These are phyloP conservation scores for Bimastos eiseni DNA, from an alignment of 2,888 invertebrate species.

Conservation along the genomic window DNA sequence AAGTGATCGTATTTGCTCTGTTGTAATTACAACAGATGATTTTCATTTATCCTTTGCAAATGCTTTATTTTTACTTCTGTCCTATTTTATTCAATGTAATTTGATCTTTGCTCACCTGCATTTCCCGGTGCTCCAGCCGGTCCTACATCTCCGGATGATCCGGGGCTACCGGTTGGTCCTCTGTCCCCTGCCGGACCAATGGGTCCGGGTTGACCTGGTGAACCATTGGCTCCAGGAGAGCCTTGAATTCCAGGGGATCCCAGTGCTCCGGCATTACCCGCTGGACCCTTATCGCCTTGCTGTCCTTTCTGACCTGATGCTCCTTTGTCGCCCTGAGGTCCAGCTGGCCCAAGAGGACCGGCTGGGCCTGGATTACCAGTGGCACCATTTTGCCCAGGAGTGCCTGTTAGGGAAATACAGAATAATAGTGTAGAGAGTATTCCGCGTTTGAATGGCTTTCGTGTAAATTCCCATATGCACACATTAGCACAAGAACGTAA, in stretches of 20 bases:
- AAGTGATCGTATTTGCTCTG: background rate
- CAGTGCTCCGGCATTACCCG: constrained; percentile 34
- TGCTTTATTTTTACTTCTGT: background rate
- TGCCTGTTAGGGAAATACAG: background rate
- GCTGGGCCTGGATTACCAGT: constrained; percentile 18
- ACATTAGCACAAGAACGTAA: background rate
- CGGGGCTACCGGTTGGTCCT: constrained; percentile 32
- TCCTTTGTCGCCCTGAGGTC: constrained; percentile 33
- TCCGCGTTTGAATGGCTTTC: no score
- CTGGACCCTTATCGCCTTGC: constrained; percentile 30
- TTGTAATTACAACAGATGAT: background rate
- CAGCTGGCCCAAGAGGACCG: constrained; percentile 35
- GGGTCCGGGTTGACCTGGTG: constrained; percentile 33
- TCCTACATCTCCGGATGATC: constrained; percentile 30
- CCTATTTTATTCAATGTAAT: background rate
- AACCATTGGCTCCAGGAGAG: constrained; percentile 34
- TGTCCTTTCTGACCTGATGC: background rate
- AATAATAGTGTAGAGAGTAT: no score
- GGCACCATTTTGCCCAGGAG: constrained; percentile 25
- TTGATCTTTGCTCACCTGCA: constrained; percentile 39
- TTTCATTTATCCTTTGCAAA: background rate
- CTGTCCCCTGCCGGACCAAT: constrained; percentile 34
- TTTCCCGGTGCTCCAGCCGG: constrained; percentile 38
- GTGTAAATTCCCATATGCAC: no score
- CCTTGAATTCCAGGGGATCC: constrained; percentile 35